Evolutionary conservation across 2,888 invertebrate species (phyloP).

Genomic region (Cephalotes varians): DNA sequence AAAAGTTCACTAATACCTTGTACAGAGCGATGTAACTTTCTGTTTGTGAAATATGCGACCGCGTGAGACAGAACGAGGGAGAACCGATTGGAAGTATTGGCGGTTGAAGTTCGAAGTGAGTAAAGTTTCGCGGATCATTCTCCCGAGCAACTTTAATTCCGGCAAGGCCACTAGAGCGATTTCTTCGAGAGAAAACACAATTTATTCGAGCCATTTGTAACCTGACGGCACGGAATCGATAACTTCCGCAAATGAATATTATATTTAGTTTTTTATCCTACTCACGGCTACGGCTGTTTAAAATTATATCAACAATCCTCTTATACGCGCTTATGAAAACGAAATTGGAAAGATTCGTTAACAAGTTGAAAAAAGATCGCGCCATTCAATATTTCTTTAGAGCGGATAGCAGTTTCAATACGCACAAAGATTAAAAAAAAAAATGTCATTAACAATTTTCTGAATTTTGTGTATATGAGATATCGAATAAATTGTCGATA

Average conservation of each 20-base stretch:
- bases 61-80: constrained; percentile 33
- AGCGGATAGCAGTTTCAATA: background rate
- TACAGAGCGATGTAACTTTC: constrained; percentile 24
- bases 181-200: constrained; percentile 43
- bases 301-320: constrained; percentile 30
- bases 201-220: constrained; percentile 52
- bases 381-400: too few relatives aligned
- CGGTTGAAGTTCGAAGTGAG: constrained; percentile 37
- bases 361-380: background rate
- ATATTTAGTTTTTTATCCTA: constrained; percentile 33
- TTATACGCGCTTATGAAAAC: background rate
- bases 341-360: constrained; percentile 5
- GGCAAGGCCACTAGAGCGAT: constrained; percentile 50
- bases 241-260: constrained; percentile 30
- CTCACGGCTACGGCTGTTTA: background rate
- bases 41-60: constrained; percentile 14
- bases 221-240: constrained; percentile 34
- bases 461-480: background rate
- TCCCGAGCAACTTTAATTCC: constrained; percentile 50
- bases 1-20: constrained; percentile 12
- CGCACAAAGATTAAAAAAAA: background rate
- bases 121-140: constrained; percentile 46
- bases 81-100: constrained; percentile 39
- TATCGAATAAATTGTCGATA: background rate
- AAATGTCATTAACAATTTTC: background rate